A percentile compares a stretch with the other conserved stretches of the same genome.
Conservation (phyloP, 2,113 vertebrate genomes). For the Empidonax alnorum region DNA sequence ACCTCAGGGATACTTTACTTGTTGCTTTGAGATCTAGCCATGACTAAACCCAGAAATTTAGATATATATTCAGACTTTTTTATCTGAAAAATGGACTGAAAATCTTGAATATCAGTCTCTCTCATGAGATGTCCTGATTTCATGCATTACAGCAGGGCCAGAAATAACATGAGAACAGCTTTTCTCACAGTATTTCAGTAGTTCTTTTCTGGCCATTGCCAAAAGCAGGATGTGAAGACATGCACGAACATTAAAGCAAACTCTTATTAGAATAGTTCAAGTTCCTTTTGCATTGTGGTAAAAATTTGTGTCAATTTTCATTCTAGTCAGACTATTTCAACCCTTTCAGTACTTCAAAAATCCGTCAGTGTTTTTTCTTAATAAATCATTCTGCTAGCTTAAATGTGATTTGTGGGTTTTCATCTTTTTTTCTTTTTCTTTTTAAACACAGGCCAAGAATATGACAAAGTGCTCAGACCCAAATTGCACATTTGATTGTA, state of each 20-base stretch:
- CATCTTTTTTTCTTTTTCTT: neutral
- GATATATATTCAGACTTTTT: slow-evolving; percentile 49
- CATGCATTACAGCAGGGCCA: slow-evolving; percentile 50
- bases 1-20: slow-evolving; percentile 28
- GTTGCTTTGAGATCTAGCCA: slow-evolving; percentile 47
- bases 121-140: slow-evolving; percentile 68
- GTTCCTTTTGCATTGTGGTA: slow-evolving; percentile 52
- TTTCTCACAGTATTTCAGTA: slow-evolving; percentile 69
- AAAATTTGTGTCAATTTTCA: slow-evolving; percentile 53
- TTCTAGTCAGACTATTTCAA: slow-evolving; percentile 42
- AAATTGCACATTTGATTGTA: slow-evolving; percentile 11
- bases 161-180: slow-evolving; percentile 67
- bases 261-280: slow-evolving; percentile 50
- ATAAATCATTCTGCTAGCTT: slow-evolving; percentile 52
- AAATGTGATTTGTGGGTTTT: slow-evolving; percentile 49
- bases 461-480: slow-evolving; percentile 33
- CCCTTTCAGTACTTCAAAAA: slow-evolving; percentile 40
- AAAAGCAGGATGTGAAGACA: slow-evolving; percentile 65
- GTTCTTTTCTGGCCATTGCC: slow-evolving; percentile 60
- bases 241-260: slow-evolving; percentile 63
- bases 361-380: slow-evolving; percentile 28
- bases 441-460: slow-evolving; percentile 44
- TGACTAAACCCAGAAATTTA: slow-evolving; percentile 42
- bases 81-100: slow-evolving; percentile 58
- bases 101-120: slow-evolving; percentile 60